A percentile compares a stretch with the other conserved stretches of the same genome.
These are phyloP conservation scores for Napeogenes inachia DNA, from an alignment of 2,888 invertebrate species.

Conservation along the genomic window DNA sequence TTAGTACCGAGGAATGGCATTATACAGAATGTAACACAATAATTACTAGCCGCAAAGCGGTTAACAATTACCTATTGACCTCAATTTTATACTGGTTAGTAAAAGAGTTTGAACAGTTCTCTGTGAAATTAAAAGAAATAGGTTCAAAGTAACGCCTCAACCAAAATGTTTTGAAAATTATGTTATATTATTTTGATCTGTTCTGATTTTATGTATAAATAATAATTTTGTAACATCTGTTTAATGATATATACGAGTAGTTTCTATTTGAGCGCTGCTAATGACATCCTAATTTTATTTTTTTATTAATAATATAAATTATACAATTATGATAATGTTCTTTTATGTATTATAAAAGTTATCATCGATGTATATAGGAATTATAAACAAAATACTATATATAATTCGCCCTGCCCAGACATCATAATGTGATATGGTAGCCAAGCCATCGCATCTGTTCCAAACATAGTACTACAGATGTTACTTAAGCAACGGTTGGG, in stretches of 20 bases:
- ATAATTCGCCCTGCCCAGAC: neutral
- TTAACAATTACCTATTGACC: conserved; percentile 7
- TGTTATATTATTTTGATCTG: no score
- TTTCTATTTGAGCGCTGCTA: no score
- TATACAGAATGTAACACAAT: conserved; percentile 3
- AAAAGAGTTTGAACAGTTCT: conserved; percentile 2
- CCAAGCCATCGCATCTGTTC: conserved; percentile 2
- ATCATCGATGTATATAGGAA: neutral
- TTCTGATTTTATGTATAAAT: no score
- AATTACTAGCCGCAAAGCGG: conserved; percentile 5
- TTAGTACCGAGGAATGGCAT: neutral
- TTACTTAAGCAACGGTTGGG: neutral
- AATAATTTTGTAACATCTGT: no score
- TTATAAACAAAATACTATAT: neutral
- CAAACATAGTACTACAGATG: conserved; percentile 4
- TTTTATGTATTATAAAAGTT: no score
- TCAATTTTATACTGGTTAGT: conserved; percentile 3
- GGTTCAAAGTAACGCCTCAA: neutral
- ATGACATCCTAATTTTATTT: no score
- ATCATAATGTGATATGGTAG: neutral
- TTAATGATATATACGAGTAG: no score
- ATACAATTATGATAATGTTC: no score
- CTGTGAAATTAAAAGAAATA: neutral
- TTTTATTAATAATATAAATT: no score
- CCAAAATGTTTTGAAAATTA: no score